Base-by-base conservation (phyloP, 2,113 vertebrate species). In the Pan paniscus region DNA sequence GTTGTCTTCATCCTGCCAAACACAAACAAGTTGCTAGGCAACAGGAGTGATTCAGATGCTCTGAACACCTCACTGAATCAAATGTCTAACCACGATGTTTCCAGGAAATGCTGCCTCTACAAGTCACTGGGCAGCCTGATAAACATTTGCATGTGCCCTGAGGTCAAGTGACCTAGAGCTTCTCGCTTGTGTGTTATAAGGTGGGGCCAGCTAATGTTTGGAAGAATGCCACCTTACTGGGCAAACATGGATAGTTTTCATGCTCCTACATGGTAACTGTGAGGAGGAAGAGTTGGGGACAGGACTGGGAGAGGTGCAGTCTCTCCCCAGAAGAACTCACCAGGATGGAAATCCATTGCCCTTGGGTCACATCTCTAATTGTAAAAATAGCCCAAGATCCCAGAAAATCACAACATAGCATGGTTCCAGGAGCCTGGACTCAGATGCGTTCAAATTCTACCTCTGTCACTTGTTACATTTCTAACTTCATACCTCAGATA, bases 51-150 rank as follows among this genome's bases (percentile, higher is more conserved):
- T 17, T 97, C 93, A 85, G 46, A 80, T 35, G 3, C 40, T 76
- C 57, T 50, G 13, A 88, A 61, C 72, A 78, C 52, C 46, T 96
- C 93, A 64, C 75, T n/a, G 8, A 72, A 35, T 91, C 95, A 93
- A 79, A 96, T 84, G 73, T 86, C 93, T 30, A 43, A 72, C 92
- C 27, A 27, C 59, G 22, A 1, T 76, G 50, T 92, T 96, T 96
- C 94, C 96, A 98, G 97, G 96, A 98, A 98, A 76, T 94, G 86
- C 25, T 61, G 68, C 61, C 90, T 91, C 94, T 52, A 17, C 40
- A 89, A 86, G 82, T 95, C 89, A 79, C 85, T 13, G 30, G 43
- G 22, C 43, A 86, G 27, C 23, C 0, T 40, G 67, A 23, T 43
- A 48, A 48, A 86, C 59, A 89, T 75, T 40, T n/a, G n/a, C 38